These are phyloP conservation scores for Monoplex corrugatus DNA, from an alignment of 2,888 invertebrate species.

Conservation along the genomic window DNA sequence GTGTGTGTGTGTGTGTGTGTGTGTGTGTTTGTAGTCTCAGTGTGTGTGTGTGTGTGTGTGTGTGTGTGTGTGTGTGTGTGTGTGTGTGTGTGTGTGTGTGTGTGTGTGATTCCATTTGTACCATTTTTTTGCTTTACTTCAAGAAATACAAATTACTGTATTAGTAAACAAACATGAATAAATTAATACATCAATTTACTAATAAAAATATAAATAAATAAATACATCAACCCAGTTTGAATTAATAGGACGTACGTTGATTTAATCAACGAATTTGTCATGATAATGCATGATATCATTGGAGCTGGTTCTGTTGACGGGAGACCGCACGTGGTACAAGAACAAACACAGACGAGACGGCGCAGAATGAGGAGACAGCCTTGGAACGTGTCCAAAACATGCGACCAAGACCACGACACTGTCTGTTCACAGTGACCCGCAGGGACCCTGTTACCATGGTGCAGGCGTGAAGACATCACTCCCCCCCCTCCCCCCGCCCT, in stretches of 20 bases:
- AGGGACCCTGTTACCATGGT: neutral
- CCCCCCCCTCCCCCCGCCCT: neutral
- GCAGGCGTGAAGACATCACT: neutral
- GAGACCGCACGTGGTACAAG: too few species aligned
- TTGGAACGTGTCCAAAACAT: too few species aligned
- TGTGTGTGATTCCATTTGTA: slow-evolving; percentile 10
- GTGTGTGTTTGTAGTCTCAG: neutral
- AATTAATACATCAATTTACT: neutral
- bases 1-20: neutral
- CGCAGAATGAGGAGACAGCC: too few species aligned
- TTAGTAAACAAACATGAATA: neutral
- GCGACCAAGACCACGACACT: too few species aligned
- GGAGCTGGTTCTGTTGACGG: too few species aligned
- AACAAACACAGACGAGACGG: too few species aligned
- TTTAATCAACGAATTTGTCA: too few species aligned
- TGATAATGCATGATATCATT: too few species aligned
- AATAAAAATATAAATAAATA: neutral
- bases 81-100: slow-evolving; percentile 34
- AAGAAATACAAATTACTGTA: neutral
- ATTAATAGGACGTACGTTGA: too few species aligned
- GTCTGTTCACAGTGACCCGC: too few species aligned
- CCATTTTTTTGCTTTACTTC: neutral
- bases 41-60: neutral
- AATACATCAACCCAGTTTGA: neutral
- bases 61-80: slow-evolving; percentile 33